Evolutionary conservation across 2,888 invertebrate genomes (phyloP), one percentile per base, ranked within the genome.

Genomic region (Agapostemon virescens): DNA sequence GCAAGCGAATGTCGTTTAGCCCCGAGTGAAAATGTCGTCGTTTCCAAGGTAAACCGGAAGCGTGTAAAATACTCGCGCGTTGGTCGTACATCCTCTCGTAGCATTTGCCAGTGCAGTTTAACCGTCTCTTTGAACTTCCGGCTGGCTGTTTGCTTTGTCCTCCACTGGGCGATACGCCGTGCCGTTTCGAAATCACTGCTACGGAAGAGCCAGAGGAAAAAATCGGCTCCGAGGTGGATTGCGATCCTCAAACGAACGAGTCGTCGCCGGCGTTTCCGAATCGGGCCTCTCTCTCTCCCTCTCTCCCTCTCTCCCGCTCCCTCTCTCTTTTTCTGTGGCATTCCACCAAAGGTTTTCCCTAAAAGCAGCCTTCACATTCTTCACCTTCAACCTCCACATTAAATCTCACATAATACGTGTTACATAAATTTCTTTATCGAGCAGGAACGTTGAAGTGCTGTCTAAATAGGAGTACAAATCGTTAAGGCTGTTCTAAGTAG

Each of bases 51-150:
- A 55, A 26, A 55, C 55, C 55, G 55, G 55, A 55, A 55, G 55
- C 55, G 55, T 6, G 30, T 30, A 58, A 58, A 58, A 58, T 30
- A 58, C 30, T 30, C 30, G 20, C 30, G 58, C 30, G 20, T 30
- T 30, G 30, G 17, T 30, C 58, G 58, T 30, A 5, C 30, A 30
- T 15, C 30, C 58, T 9, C 20, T 9, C 20, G 17, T 30, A 17
- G 58, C 30, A 17, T 30, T 30, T 30, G 58, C 30, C 26, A 2
- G 20, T 2, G 11, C 30, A 30, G 30, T 58, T 58, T 58, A 58
- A 58, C 58, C 20, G 58, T 58, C 58, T 20, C 58, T 58, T 58
- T 58, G 26, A 30, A 58, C 58, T 58, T 58, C 58, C 30, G 30
- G 30, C 30, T 3, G 58, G 58, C 20, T 30, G 58, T 58, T 58